A percentile compares a stretch with the other conserved stretches of the same genome.
Evolutionary conservation across 2,888 invertebrate genomes (phyloP).

Genomic region (Sinohyriopsis cumingii): DNA sequence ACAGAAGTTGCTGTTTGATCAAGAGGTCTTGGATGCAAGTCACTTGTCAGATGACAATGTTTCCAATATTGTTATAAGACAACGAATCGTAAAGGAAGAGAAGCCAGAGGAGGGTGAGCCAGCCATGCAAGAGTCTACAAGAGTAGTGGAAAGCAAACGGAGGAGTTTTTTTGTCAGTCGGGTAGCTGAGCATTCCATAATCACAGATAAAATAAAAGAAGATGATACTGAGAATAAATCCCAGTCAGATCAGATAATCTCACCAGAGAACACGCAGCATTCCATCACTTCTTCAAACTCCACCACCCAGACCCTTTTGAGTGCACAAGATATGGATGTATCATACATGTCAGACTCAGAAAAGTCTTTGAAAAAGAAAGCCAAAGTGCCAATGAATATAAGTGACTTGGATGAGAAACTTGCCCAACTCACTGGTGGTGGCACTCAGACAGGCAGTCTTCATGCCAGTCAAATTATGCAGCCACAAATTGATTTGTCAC

Average conservation of each 20-base stretch:
- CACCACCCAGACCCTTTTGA: slow-evolving; percentile 13
- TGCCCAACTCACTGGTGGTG: slow-evolving; percentile 41
- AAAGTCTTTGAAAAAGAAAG: slow-evolving; percentile 32
- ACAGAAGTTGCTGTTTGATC: slow-evolving; percentile 42
- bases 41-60: slow-evolving; percentile 25
- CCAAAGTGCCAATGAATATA: slow-evolving; percentile 57
- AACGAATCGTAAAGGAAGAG: slow-evolving; percentile 34
- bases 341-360: slow-evolving; percentile 39
- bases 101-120: slow-evolving; percentile 18
- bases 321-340: slow-evolving; percentile 28
- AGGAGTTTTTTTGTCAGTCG: slow-evolving; percentile 56
- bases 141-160: slow-evolving; percentile 55
- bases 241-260: slow-evolving; percentile 17
- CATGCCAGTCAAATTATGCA: neutral
- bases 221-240: slow-evolving; percentile 50
- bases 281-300: slow-evolving; percentile 22
- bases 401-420: slow-evolving; percentile 60
- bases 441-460: slow-evolving; percentile 1
- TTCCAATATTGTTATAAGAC: slow-evolving; percentile 37
- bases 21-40: slow-evolving; percentile 14
- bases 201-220: slow-evolving; percentile 54
- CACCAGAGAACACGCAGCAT: slow-evolving; percentile 38
- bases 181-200: slow-evolving; percentile 44
- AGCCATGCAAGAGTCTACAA: slow-evolving; percentile 25
- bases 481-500: slow-evolving; percentile 5